Percentiles rank a stretch among this genome's conserved stretches.
phyloP scores from a whole-genome alignment of 35 echinoderm and acorn worm species.

The Patiria miniata region DNA sequence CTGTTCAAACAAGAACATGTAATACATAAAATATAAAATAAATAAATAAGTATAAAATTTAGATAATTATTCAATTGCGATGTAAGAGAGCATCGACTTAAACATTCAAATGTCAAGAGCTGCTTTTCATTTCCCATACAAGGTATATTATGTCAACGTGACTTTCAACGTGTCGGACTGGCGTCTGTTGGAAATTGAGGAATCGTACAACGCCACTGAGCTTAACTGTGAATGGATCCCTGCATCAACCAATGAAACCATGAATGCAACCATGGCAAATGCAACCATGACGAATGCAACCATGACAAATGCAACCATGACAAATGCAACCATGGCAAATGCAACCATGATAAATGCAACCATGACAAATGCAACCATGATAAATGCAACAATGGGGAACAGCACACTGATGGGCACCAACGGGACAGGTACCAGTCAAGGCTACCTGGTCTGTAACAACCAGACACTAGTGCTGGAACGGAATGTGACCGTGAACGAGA shows the following conservation, averaged over 20 bases:
- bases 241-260: constrained; percentile 19
- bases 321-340: background rate
- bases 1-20: too few relatives aligned
- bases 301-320: background rate
- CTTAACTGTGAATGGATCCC: constrained; percentile 27
- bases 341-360: background rate
- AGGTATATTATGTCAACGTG: constrained; percentile 30
- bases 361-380: background rate
- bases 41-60: too few relatives aligned
- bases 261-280: background rate
- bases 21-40: too few relatives aligned
- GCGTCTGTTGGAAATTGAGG: constrained; percentile 35
- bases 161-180: constrained; percentile 58
- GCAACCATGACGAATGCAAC: background rate
- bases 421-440: background rate
- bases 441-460: constrained; percentile 40
- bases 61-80: too few relatives aligned
- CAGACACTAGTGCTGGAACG: constrained; percentile 30
- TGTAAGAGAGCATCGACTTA: too few relatives aligned
- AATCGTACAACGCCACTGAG: constrained; percentile 19
- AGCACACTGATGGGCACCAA: background rate
- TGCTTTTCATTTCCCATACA: background rate
- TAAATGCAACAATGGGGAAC: background rate
- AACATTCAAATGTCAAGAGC: too few relatives aligned
- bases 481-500: constrained; percentile 45